These are phyloP conservation scores for Luehdorfia chinensis DNA, from an alignment of 1,140 invertebrate species.

Conservation along the genomic window DNA sequence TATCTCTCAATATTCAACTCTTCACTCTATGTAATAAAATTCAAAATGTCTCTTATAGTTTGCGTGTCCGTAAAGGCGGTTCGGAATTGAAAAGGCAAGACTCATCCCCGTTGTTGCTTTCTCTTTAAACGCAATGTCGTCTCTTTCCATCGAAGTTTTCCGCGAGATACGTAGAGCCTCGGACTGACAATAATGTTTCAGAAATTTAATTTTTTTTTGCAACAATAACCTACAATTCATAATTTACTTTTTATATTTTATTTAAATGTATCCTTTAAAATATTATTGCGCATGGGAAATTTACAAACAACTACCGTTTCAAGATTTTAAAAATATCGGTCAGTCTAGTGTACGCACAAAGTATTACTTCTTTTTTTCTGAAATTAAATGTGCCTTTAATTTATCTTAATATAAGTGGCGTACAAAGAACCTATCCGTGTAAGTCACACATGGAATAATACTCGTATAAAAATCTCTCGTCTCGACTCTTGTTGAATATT, in stretches of 20 bases:
- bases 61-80: slow-evolving; percentile 25
- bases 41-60: background rate
- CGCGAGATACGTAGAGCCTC: slow-evolving; percentile 40
- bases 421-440: slow-evolving; percentile 17
- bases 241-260: background rate
- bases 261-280: too few species aligned
- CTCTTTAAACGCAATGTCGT: slow-evolving; percentile 69
- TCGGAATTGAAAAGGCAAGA: slow-evolving; percentile 25
- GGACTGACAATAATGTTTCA: slow-evolving; percentile 24
- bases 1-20: slow-evolving; percentile 20
- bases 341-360: too few species aligned
- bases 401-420: too few species aligned
- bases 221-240: too few species aligned
- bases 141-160: slow-evolving; percentile 63
- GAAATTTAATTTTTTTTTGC: slow-evolving; percentile 22
- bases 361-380: too few species aligned
- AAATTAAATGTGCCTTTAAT: too few species aligned
- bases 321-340: too few species aligned
- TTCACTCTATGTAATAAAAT: slow-evolving; percentile 5
- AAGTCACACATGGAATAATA: slow-evolving; percentile 68
- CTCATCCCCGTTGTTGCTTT: slow-evolving; percentile 66
- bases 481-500: slow-evolving; percentile 67
- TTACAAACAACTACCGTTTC: too few species aligned
- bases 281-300: too few species aligned
- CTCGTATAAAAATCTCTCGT: slow-evolving; percentile 65